These are phyloP conservation scores for Unio delphinus DNA, from an alignment of 2,888 invertebrate species.

Conservation along the genomic window DNA sequence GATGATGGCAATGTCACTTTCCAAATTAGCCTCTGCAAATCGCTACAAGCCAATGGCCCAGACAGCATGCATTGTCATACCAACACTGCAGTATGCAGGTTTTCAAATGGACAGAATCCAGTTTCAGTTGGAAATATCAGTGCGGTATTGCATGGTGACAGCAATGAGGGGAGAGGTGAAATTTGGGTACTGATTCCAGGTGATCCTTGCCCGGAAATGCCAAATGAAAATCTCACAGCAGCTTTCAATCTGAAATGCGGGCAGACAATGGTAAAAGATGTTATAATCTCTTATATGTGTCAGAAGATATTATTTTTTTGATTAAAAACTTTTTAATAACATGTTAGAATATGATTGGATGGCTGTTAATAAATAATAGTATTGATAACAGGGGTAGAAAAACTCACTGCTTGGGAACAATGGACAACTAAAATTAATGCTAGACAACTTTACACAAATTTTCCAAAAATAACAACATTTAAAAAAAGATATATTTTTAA, in stretches of 20 bases:
- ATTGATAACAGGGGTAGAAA: no score
- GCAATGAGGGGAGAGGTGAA: conserved; percentile 35
- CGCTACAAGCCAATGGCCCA: conserved; percentile 22
- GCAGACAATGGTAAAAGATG: conserved; percentile 44
- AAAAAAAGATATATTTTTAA: no score
- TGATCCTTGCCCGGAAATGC: conserved; percentile 33
- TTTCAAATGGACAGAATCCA: no score
- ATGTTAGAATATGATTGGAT: no score
- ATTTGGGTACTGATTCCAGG: conserved; percentile 39
- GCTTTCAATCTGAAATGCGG: conserved; percentile 60
- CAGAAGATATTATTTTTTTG: neutral
- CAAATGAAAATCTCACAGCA: conserved; percentile 32
- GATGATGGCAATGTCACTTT: conserved; percentile 43
- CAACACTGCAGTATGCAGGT: conserved; percentile 6
- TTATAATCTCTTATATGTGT: neutral
- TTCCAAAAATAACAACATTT: no score
- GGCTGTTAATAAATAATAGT: no score
- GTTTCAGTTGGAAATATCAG: no score
- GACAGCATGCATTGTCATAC: conserved; percentile 32
- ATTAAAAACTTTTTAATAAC: neutral
- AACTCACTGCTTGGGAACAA: no score
- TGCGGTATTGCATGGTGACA: no score
- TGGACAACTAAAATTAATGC: no score
- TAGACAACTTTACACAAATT: no score
- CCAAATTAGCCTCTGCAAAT: conserved; percentile 49